phyloP scores from a whole-genome alignment of 2,113 vertebrate species.

The Erythrocebus patas region DNA sequence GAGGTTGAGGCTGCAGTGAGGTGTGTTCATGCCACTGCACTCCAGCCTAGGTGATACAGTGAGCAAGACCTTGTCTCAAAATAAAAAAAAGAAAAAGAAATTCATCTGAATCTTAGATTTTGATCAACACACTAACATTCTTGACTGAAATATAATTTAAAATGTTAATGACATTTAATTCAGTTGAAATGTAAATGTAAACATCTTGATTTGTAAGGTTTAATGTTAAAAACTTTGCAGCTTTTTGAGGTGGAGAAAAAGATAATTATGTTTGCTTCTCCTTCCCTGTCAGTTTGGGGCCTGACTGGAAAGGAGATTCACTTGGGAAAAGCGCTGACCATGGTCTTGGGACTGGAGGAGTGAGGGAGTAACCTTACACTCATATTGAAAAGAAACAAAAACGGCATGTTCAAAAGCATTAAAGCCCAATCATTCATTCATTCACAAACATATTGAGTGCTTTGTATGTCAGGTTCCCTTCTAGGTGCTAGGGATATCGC shows the following conservation, averaged over 20 bases:
- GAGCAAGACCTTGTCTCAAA: no score
- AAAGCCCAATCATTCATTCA: not conserved
- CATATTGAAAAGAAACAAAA: not conserved
- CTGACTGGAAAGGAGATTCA: not conserved
- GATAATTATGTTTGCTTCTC: not conserved
- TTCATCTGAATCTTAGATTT: not conserved
- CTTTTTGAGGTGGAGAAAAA: not conserved
- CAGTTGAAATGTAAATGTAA: not conserved
- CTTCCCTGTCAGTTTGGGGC: not conserved
- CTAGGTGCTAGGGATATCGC: not conserved
- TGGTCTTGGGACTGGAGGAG: not conserved
- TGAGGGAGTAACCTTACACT: not conserved
- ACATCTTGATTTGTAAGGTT: not conserved
- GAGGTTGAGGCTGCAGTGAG: no score
- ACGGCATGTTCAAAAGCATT: not conserved
- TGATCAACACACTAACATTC: not conserved
- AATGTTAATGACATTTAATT: not conserved
- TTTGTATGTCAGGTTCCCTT: not conserved
- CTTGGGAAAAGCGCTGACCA: not conserved
- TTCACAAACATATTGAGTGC: not conserved
- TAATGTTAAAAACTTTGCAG: not conserved
- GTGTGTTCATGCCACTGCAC: no score
- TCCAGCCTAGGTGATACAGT: no score
- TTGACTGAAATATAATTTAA: constrained; percentile 9
- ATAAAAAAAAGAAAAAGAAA: not conserved